phyloP scores from a whole-genome alignment of 1,140 invertebrate genomes.

The Dreissena rostriformis region DNA sequence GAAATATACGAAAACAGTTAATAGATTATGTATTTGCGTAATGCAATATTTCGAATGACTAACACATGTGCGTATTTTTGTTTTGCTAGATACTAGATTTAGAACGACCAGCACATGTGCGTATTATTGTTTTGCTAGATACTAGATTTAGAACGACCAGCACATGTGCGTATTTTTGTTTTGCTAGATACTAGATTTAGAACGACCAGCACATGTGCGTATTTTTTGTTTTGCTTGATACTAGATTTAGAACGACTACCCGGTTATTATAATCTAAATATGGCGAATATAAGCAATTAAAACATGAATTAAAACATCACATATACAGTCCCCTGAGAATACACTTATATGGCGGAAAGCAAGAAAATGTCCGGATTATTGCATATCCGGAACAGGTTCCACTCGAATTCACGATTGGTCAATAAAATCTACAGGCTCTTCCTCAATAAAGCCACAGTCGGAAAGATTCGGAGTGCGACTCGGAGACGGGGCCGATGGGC shows the following conservation, averaged over 20 bases:
- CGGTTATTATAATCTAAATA: not conserved
- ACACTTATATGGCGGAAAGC: not conserved
- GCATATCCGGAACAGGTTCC: not conserved
- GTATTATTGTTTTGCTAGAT: not conserved
- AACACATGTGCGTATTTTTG: not conserved
- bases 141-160: not conserved
- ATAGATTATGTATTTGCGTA: too few species aligned
- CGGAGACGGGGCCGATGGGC: conserved; percentile 61
- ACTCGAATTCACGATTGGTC: conserved; percentile 41
- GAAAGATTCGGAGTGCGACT: conserved; percentile 53
- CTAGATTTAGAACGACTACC: not conserved
- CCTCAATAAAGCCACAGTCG: conserved; percentile 50
- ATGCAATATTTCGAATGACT: not conserved
- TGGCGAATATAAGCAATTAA: not conserved
- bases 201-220: not conserved
- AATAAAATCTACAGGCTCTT: conserved; percentile 61
- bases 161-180: not conserved
- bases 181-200: not conserved
- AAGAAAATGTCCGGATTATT: not conserved
- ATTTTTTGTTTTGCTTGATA: not conserved
- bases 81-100: not conserved
- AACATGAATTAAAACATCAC: not conserved
- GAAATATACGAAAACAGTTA: too few species aligned
- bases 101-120: not conserved
- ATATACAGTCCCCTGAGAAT: conserved; percentile 5